Evolutionary conservation across 2,113 vertebrate genomes (phyloP), one percentile per base, ranked within the genome.

Genomic region (Mormyrus iriodes): DNA sequence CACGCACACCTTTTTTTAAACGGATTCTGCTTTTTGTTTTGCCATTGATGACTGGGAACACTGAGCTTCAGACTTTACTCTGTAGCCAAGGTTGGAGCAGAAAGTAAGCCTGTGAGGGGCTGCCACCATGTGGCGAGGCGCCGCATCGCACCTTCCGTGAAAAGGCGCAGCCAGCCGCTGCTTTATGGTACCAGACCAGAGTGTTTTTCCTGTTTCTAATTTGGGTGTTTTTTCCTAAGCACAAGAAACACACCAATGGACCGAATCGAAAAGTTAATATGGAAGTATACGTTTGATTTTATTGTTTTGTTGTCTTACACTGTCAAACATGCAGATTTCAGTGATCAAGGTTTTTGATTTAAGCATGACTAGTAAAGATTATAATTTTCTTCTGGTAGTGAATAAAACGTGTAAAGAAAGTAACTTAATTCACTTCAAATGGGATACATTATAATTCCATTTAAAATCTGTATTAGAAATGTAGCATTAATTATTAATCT

Each of bases 41-140:
- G 39, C 52, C 51, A 42, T 53, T 89, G 52, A 84, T 89, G 42
- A 52, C 58, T 76, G 48, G 35, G 58, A 53, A 92, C 91, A 88
- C 92, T 94, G 76, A 89, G 90, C 91, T 93, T 90, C 90, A 91
- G 52, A 69, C 89, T 87, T 88, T 0, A 19, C 79, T 48, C 52
- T 84, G 76, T 4, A 21, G 88, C 73, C 73, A 15, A 39, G 24
- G 8, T 4, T 49, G 31, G 69, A 46, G 9, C 7, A 51, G 61
- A 39, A 17, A 3, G 4, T 49, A 88, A 55, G 17, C 15, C 88
- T 84, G 88, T 82, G 52, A 58, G 21, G 31, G 35, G 35, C 88
- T 89, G 88, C 79, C 88, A 89, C 79, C 88, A 61, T 24, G 88
- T 89, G 88, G 88, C n/a, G 88, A 85, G n/a, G 51, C 15, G 15